Percentiles rank a stretch among this genome's conserved stretches.
These are phyloP conservation scores for Morbakka virulenta DNA, from an alignment of 30 jellyfish, hydroid and myxozoan genomes.

Conservation along the genomic window DNA sequence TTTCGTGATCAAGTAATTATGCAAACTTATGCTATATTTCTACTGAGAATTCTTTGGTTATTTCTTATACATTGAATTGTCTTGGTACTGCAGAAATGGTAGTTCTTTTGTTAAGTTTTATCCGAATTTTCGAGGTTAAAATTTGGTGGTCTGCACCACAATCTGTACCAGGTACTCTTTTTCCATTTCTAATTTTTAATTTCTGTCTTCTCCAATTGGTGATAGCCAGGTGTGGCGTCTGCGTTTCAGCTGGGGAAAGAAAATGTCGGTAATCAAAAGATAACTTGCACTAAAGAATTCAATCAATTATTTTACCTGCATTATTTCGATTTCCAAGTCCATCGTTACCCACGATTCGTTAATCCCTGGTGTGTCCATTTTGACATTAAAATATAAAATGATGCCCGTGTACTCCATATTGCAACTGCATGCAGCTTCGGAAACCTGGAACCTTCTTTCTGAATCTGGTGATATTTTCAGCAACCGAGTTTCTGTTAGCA, in stretches of 20 bases:
- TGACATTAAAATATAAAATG: no score
- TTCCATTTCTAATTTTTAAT: slow-evolving; percentile 5
- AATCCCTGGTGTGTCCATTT: no score
- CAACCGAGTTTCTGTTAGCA: no score
- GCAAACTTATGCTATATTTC: slow-evolving; percentile 19
- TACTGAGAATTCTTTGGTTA: slow-evolving; percentile 20
- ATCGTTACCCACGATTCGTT: not conserved
- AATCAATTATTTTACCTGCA: not conserved
- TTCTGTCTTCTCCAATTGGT: not conserved
- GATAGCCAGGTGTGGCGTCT: slow-evolving; percentile 13
- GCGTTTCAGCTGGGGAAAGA: slow-evolving; percentile 11
- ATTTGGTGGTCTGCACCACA: slow-evolving; percentile 26
- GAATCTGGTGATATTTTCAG: no score
- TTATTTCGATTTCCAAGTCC: slow-evolving; percentile 8
- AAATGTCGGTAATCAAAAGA: not conserved
- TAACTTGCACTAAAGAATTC: slow-evolving; percentile 1
- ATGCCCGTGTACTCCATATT: no score
- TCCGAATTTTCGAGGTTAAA: not conserved
- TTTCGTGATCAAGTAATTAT: slow-evolving; percentile 11
- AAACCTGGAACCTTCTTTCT: no score
- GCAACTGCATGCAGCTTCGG: no score
- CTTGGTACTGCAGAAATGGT: slow-evolving; percentile 7
- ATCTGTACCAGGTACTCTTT: slow-evolving; percentile 27
- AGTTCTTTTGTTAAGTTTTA: slow-evolving; percentile 7
- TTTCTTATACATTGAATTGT: slow-evolving; percentile 5